Evolutionary conservation across 2,113 vertebrate species (phyloP).

Genomic region (Alouatta palliata): DNA sequence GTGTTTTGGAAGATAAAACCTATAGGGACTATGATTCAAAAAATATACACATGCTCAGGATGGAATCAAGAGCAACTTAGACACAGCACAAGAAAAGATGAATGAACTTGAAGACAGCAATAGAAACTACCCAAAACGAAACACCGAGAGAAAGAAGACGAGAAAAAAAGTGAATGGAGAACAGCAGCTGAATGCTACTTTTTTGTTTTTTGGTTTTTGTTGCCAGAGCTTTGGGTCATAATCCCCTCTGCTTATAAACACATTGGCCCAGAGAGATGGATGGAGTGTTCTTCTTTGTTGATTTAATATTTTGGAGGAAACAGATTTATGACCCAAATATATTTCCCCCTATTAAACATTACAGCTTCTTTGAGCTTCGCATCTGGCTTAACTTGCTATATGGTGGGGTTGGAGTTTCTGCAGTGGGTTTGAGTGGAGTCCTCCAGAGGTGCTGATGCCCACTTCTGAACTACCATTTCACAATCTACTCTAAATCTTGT

Average conservation of each 20-base stretch:
- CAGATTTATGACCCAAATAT: conserved; percentile 36
- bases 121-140: neutral
- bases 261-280: neutral
- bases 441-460: neutral
- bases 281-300: neutral
- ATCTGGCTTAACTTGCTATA: conserved; percentile 23
- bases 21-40: neutral
- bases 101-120: neutral
- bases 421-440: neutral
- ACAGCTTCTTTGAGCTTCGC: conserved; percentile 19
- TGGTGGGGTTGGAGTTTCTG: neutral
- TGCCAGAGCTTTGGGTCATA: conserved; percentile 24
- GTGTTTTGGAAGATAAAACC: neutral
- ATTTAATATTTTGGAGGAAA: conserved; percentile 67
- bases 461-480: neutral
- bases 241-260: conserved; percentile 42
- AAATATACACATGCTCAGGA: neutral
- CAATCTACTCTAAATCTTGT: neutral
- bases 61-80: neutral
- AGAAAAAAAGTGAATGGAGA: neutral
- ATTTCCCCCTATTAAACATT: conserved; percentile 61
- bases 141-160: neutral
- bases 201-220: neutral
- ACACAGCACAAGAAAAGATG: neutral
- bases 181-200: neutral